Evolutionary conservation across 2,797 vertebrate genomes (phyloP).

Genomic region (Monodelphis domestica): DNA sequence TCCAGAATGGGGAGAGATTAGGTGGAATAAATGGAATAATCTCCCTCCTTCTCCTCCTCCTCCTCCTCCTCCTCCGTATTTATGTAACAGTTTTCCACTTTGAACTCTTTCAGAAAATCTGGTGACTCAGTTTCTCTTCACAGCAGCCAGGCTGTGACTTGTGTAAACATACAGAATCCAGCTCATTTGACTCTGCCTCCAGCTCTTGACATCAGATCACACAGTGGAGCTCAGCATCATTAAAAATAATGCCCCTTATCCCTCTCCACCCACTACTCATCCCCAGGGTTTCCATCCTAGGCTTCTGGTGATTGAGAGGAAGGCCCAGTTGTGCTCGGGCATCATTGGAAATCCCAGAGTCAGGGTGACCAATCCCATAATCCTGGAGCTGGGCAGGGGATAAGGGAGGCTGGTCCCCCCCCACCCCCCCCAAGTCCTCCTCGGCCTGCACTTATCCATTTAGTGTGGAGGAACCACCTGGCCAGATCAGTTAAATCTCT

Average conservation of each 20-base stretch:
- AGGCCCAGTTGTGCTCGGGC: background rate
- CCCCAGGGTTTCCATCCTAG: slow-evolving; percentile 17
- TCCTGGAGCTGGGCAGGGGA: background rate
- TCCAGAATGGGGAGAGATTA: background rate
- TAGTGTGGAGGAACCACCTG: background rate
- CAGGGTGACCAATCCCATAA: background rate
- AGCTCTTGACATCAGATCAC: background rate
- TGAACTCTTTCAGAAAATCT: background rate
- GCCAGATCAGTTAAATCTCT: slow-evolving; percentile 15
- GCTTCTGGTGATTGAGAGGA: background rate
- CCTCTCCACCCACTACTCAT: background rate
- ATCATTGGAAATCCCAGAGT: background rate
- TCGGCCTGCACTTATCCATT: background rate
- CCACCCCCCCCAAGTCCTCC: background rate
- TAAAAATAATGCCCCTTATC: slow-evolving; percentile 25
- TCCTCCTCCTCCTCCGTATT: background rate
- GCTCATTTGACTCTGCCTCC: background rate
- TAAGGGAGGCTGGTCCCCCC: background rate
- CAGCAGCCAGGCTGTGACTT: background rate
- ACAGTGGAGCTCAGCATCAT: slow-evolving; percentile 9
- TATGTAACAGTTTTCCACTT: background rate
- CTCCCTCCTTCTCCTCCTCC: background rate
- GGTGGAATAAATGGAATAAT: background rate
- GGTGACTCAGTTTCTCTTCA: background rate
- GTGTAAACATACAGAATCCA: slow-evolving; percentile 13